Evolutionary conservation across 2,888 invertebrate species (phyloP).

Genomic region (Galerucella calmariensis): DNA sequence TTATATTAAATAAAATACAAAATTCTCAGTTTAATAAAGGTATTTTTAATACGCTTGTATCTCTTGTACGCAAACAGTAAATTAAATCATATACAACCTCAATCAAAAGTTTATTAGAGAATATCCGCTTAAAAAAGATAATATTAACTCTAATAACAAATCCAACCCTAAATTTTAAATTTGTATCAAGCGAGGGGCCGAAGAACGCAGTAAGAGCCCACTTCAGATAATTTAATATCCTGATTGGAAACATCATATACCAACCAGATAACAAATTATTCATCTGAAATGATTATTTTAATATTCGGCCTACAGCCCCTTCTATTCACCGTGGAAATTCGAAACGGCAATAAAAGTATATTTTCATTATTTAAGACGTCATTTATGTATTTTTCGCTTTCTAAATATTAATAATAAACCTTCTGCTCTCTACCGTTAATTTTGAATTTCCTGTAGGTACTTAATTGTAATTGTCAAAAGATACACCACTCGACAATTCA

Average conservation of each 20-base stretch:
- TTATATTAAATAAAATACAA: too few relatives aligned
- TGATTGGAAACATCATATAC: constrained; percentile 46
- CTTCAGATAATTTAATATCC: constrained; percentile 52
- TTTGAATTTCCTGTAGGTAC: not conserved
- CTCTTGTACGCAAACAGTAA: constrained; percentile 14
- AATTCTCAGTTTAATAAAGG: not conserved
- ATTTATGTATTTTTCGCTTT: not conserved
- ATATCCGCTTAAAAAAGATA: constrained; percentile 45
- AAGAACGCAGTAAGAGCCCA: constrained; percentile 41
- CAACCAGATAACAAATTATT: constrained; percentile 31
- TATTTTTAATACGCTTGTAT: not conserved
- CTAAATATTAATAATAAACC: not conserved
- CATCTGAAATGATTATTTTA: constrained; percentile 25
- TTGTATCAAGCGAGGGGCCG: constrained; percentile 40
- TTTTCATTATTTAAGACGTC: not conserved
- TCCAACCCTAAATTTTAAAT: constrained; percentile 45
- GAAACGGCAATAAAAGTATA: not conserved
- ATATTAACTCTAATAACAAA: constrained; percentile 42
- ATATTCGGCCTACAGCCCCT: constrained; percentile 25
- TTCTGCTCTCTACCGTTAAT: not conserved
- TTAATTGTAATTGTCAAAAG: not conserved
- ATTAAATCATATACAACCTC: constrained; percentile 34
- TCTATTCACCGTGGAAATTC: not conserved
- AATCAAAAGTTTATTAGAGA: constrained; percentile 44
- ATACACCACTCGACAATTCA: not conserved